Base-by-base conservation (phyloP, 35 echinoderm and acorn worm species). In the Heliocidaris erythrogramma region DNA sequence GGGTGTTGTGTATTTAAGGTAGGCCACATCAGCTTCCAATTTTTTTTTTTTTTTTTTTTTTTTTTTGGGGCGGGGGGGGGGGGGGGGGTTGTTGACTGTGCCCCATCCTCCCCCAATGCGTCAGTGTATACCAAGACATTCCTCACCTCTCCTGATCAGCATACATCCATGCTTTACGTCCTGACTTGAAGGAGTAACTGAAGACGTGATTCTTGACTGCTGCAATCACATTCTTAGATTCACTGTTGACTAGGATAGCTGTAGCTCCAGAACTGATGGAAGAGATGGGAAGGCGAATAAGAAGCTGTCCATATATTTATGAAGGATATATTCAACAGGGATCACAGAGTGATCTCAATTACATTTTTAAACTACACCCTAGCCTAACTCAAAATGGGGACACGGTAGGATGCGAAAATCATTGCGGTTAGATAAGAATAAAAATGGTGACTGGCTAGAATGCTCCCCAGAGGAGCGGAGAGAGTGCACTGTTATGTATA, bases 131-230 rank as follows among this genome's bases (percentile, higher is more conserved):
- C 49, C 12, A 5, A 60, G 12, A 18, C 59, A 60, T 50, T 59
- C 35, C 91, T 92, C 49, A 92, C 91, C 91, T 92, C 12, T 92
- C 91, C 48, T 92, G 91, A 59, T 92, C 48, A 59, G 91, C n/a
- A 50, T 92, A 92, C 49, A n/a, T 59, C 91, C 91, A 92, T 13
- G 49, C 48, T 59, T n/a, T 92, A 49, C 50, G 47, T 59, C 91
- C 91, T 5, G 91, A 48, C 91, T 59, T 92, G 50, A 92, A 92
- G 13, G 91, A 35, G 30, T 59, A 92, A 59, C 91, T 92, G 48
- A 92, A 59, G 91, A 92, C 91, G 24, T 59, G 47, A 29, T 92
- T 92, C 24, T 56, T 92, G 29, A 92, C 91, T 56, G 91, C 91
- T 30, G 59, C 50, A 30, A 92, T 59, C 17, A 92, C 48, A 48